phyloP scores from a whole-genome alignment of 2,888 invertebrate species.

The Anthophora plumipes region DNA sequence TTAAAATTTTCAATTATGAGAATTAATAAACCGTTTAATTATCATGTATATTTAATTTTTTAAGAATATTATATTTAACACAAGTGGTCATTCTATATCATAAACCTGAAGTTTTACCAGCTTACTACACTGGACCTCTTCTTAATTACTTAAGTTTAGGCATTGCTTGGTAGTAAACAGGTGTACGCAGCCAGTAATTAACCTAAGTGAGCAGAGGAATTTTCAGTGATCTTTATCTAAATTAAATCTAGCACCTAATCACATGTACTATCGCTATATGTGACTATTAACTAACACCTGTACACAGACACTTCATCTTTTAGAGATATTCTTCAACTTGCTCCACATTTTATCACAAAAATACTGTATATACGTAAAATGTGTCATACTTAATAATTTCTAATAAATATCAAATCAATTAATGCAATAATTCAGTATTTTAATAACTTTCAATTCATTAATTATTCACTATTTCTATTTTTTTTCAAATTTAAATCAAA shows the following conservation, averaged over 20 bases:
- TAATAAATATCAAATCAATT: too few species aligned
- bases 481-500: too few species aligned
- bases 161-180: neutral
- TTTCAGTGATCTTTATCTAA: neutral
- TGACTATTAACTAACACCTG: neutral
- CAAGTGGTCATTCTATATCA: neutral
- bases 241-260: neutral
- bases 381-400: neutral
- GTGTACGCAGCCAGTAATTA: neutral
- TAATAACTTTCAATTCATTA: too few species aligned
- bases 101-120: neutral
- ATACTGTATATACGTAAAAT: neutral
- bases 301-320: neutral
- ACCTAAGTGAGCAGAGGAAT: conserved; percentile 1
- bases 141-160: conserved; percentile 13
- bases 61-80: too few species aligned
- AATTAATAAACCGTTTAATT: too few species aligned
- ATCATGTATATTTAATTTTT: too few species aligned
- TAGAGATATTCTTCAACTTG: neutral
- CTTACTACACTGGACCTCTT: neutral
- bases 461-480: too few species aligned
- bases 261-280: neutral
- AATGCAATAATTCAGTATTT: too few species aligned
- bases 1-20: too few species aligned
- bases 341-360: neutral